Conservation (phyloP, 1,140 invertebrate species). For the Globodera rostochiensis region DNA sequence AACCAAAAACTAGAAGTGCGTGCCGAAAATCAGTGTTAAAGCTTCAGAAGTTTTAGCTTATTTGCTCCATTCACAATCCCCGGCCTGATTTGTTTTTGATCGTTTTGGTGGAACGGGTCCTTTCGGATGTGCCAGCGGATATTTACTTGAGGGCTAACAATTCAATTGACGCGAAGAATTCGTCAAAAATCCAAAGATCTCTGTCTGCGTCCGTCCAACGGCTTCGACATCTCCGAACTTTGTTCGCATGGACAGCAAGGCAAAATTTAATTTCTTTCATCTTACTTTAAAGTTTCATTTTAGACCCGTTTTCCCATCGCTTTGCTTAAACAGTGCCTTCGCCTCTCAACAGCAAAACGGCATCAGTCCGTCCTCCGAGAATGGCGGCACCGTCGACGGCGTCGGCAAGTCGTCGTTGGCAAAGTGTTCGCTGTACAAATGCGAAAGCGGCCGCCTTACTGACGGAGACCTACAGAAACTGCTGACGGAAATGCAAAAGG, state of each 20-base stretch:
- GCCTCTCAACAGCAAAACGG: slow-evolving; percentile 24
- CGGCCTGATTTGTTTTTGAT: slow-evolving; percentile 42
- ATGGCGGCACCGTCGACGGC: slow-evolving; percentile 10
- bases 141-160: slow-evolving; percentile 34
- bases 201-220: slow-evolving; percentile 30
- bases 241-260: slow-evolving; percentile 46
- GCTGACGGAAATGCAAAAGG: slow-evolving; percentile 41
- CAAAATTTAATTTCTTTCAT: slow-evolving; percentile 17
- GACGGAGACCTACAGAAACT: slow-evolving; percentile 47
- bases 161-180: slow-evolving; percentile 36
- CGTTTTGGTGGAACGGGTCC: slow-evolving; percentile 40
- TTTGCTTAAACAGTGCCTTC: slow-evolving; percentile 14
- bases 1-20: too few species aligned
- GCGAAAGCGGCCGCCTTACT: slow-evolving; percentile 44
- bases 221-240: slow-evolving; percentile 43
- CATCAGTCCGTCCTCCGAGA: not conserved
- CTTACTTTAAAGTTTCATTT: slow-evolving; percentile 12
- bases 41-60: slow-evolving; percentile 23
- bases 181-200: slow-evolving; percentile 40
- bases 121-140: slow-evolving; percentile 47
- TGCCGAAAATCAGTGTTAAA: not conserved
- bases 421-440: slow-evolving; percentile 39
- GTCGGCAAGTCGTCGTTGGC: not conserved
- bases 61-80: slow-evolving; percentile 40
- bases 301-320: slow-evolving; percentile 43